Conservation (phyloP, 2,888 invertebrate species). For the Sinohyriopsis cumingii region DNA sequence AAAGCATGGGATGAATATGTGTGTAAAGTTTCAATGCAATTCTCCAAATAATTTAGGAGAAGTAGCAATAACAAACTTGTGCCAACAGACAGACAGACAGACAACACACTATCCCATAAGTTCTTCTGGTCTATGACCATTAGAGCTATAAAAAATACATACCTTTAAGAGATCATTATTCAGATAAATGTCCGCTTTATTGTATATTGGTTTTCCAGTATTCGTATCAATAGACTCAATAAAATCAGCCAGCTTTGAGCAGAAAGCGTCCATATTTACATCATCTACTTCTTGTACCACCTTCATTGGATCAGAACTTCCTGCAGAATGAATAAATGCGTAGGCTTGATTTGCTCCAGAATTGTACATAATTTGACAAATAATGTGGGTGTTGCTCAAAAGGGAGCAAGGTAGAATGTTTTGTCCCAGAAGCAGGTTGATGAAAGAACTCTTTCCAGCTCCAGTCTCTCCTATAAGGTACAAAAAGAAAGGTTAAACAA, state of each 20-base stretch:
- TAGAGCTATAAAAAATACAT: background rate
- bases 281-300: slow-evolving; percentile 1
- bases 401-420: slow-evolving; percentile 45
- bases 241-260: slow-evolving; percentile 12
- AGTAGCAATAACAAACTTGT: too few relatives aligned
- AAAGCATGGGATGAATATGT: too few relatives aligned
- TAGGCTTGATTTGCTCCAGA: slow-evolving; percentile 12
- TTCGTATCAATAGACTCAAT: slow-evolving; percentile 24
- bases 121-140: too few relatives aligned
- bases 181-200: slow-evolving; percentile 41
- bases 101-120: too few relatives aligned
- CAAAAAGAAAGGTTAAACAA: background rate
- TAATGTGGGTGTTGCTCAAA: slow-evolving; percentile 52
- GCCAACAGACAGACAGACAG: too few relatives aligned
- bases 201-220: slow-evolving; percentile 24
- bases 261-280: slow-evolving; percentile 11
- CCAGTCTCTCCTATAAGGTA: slow-evolving; percentile 48
- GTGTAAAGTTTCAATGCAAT: too few relatives aligned
- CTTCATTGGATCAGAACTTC: slow-evolving; percentile 3
- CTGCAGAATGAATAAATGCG: slow-evolving; percentile 17
- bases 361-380: slow-evolving; percentile 50
- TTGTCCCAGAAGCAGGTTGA: slow-evolving; percentile 50
- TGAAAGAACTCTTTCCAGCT: slow-evolving; percentile 54
- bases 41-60: too few relatives aligned
- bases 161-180: slow-evolving; percentile 44